Evolutionary conservation across 2,797 vertebrate genomes (phyloP).

Genomic region (Microctenopoma steveboyesi): DNA sequence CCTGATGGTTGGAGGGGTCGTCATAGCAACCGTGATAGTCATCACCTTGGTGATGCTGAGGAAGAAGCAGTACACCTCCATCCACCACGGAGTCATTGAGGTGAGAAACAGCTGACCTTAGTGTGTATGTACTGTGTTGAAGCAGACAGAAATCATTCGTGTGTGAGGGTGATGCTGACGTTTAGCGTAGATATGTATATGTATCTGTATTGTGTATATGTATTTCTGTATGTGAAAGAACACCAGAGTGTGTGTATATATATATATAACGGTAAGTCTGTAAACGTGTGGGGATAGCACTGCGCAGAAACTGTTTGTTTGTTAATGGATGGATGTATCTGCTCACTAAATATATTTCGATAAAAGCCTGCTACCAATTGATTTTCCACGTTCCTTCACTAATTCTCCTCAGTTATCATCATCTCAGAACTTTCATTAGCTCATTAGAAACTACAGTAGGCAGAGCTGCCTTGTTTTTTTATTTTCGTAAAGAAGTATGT

Average conservation of each 20-base stretch:
- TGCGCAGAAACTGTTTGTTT: not conserved
- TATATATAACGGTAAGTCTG: not conserved
- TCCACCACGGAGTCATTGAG: conserved; percentile 98
- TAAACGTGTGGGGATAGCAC: not conserved
- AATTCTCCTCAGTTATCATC: conserved; percentile 31
- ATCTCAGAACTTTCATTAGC: conserved; percentile 30
- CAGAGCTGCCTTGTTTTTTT: not conserved
- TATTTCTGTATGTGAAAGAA: no score
- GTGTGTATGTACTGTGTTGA: conserved; percentile 51
- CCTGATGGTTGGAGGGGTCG: conserved; percentile 97
- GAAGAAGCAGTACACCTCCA: conserved; percentile 99
- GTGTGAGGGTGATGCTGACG: conserved; percentile 19
- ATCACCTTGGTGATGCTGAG: conserved; percentile 99
- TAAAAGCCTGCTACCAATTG: conserved; percentile 8
- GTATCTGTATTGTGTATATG: no score
- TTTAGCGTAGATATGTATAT: no score
- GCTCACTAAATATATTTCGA: conserved; percentile 18
- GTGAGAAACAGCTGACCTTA: conserved; percentile 90
- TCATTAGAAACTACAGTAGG: not conserved
- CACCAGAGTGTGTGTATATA: not conserved
- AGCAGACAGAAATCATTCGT: conserved; percentile 6
- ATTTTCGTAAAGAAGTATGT: conserved; percentile 7
- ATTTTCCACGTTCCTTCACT: conserved; percentile 27
- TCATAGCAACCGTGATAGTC: conserved; percentile 98
- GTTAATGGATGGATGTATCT: not conserved